A percentile compares a stretch with the other conserved stretches of the same genome.
These are phyloP conservation scores for Pogonomyrmex californicus DNA, from an alignment of 1,140 invertebrate species.

Conservation along the genomic window DNA sequence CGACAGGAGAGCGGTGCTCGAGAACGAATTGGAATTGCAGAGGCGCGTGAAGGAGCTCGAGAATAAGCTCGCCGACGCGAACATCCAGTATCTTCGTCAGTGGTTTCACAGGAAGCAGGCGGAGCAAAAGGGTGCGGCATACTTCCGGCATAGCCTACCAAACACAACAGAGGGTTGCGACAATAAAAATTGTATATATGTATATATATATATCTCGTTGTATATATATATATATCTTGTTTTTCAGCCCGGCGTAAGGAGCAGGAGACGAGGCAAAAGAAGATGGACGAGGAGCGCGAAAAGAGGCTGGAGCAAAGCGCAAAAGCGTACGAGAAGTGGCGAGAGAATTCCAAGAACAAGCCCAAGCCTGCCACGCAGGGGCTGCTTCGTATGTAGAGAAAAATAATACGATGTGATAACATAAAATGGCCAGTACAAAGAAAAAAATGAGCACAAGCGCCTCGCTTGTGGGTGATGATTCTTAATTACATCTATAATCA, in stretches of 20 bases:
- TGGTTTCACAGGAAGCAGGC: constrained; percentile 81
- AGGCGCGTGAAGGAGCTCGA: constrained; percentile 76
- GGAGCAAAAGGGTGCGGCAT: constrained; percentile 75
- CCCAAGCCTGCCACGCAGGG: constrained; percentile 84
- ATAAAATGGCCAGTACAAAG: neutral
- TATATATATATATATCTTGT: neutral
- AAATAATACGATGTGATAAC: neutral
- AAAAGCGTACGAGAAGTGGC: constrained; percentile 83
- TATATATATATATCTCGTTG: too few species aligned
- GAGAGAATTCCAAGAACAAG: constrained; percentile 79
- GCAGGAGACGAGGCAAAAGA: constrained; percentile 69
- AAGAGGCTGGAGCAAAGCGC: constrained; percentile 76
- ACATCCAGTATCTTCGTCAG: constrained; percentile 75
- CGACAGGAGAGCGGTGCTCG: constrained; percentile 61
- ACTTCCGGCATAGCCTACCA: neutral
- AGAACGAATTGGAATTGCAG: constrained; percentile 78
- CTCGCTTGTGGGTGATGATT: too few species aligned
- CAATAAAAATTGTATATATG: constrained; percentile 6
- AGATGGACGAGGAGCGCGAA: constrained; percentile 72
- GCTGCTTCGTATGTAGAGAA: constrained; percentile 81
- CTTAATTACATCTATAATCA: too few species aligned
- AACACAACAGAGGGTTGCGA: neutral
- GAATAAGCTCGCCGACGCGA: constrained; percentile 71
- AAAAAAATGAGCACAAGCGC: neutral
- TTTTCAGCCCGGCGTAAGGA: constrained; percentile 65